These are phyloP conservation scores for Amblyopsis rosae DNA, from an alignment of 2,113 vertebrate genomes.

Conservation along the genomic window DNA sequence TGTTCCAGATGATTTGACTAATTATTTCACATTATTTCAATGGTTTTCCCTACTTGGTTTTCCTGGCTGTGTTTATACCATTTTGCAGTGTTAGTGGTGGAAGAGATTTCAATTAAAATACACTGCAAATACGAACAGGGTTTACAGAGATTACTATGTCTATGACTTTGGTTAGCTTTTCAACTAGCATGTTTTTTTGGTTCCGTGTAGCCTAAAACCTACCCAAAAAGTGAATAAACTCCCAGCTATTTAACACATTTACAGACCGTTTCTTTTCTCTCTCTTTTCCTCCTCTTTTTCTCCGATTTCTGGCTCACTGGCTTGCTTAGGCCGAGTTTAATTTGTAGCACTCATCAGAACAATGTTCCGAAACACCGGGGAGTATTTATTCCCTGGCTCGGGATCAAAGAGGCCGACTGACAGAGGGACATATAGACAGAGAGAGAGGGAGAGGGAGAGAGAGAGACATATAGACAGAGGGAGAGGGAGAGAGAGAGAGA, in stretches of 20 bases:
- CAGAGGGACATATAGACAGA: not conserved
- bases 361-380: slow-evolving; percentile 28
- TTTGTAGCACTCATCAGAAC: slow-evolving; percentile 46
- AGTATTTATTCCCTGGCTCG: slow-evolving; percentile 37
- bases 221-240: too few species aligned
- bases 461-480: too few species aligned
- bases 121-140: too few species aligned
- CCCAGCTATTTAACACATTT: not conserved
- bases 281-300: slow-evolving; percentile 5
- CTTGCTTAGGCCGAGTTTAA: slow-evolving; percentile 54
- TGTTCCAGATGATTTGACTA: too few species aligned
- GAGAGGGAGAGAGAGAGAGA: not conserved
- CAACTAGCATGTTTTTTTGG: not conserved
- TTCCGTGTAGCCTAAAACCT: too few species aligned
- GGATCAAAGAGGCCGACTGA: slow-evolving; percentile 10
- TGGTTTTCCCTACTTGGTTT: not conserved
- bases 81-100: too few species aligned
- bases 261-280: not conserved
- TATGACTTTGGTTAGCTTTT: too few species aligned
- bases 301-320: slow-evolving; percentile 1
- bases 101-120: too few species aligned
- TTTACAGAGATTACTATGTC: too few species aligned
- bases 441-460: not conserved
- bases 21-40: not conserved
- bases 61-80: not conserved